Evolutionary conservation across 2,888 invertebrate species (phyloP), one percentile per base, ranked within the genome.

Genomic region (Zygogramma bicolorata): DNA sequence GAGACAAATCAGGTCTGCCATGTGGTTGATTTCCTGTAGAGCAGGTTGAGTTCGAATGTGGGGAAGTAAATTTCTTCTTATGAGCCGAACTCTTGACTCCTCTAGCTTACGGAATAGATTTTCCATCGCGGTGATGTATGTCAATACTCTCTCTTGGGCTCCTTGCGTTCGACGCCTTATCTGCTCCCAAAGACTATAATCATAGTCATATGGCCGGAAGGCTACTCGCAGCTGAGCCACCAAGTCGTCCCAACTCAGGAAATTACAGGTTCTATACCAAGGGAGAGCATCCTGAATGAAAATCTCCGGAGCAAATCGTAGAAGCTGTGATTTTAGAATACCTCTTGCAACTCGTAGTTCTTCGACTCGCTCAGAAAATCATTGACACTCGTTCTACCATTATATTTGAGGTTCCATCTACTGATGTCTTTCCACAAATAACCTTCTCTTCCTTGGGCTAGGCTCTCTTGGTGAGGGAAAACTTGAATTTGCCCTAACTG

Each of bases 101-200:
- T 8, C n/a, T n/a, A n/a, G n/a, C n/a, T n/a, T n/a, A n/a, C n/a
- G n/a, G n/a, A n/a, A n/a, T n/a, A n/a, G n/a, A n/a, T n/a, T n/a
- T n/a, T n/a, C n/a, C n/a, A n/a, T n/a, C n/a, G n/a, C n/a, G n/a
- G n/a, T n/a, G n/a, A 73, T 22, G 42, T 27, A 73, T 0, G 3
- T 58, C 15, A 62, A 8, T 27, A 67, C 20, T 20, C 42, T 10
- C 58, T 73, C 70, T 10, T 53, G 10, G 2, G 63, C n/a, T 3
- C 70, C 70, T 22, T 73, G 66, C 8, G 73, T 73, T 0, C 73
- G 38, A 22, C 25, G 18, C 4, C 42, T 27, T 20, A 73, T 67
- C 18, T 67, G 62, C 7, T 66, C 62, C 67, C 66, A 70, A 1
- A 73, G 27, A 1, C n/a, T 34, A 68, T n/a, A n/a, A n/a, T n/a